Evolutionary conservation across 1,140 invertebrate genomes (phyloP).

Genomic region (Neodiprion virginianus): DNA sequence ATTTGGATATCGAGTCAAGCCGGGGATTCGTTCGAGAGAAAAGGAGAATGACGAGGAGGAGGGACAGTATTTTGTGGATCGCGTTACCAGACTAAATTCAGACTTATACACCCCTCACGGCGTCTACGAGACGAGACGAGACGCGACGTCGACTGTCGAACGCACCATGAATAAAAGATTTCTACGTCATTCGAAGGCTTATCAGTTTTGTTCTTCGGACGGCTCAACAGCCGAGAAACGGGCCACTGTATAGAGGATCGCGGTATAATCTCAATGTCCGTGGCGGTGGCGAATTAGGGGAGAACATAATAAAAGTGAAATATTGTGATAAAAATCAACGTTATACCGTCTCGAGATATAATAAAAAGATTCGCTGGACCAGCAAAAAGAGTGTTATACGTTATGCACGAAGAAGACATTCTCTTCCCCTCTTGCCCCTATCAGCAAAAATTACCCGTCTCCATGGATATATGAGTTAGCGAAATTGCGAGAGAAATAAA

Average conservation of each 20-base stretch:
- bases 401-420: too few relatives aligned
- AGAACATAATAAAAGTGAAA: slow-evolving; percentile 2
- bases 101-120: background rate
- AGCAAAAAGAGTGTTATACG: too few relatives aligned
- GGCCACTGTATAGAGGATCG: too few relatives aligned
- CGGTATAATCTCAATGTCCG: too few relatives aligned
- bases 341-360: background rate
- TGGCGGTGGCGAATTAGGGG: background rate
- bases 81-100: background rate
- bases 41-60: too few relatives aligned
- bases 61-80: background rate
- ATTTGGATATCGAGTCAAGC: too few relatives aligned
- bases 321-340: background rate
- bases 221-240: background rate
- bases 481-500: too few relatives aligned
- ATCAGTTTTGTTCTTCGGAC: background rate
- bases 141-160: background rate
- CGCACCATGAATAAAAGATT: slow-evolving; percentile 5
- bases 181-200: background rate
- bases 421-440: too few relatives aligned
- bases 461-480: too few relatives aligned
- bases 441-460: too few relatives aligned
- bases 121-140: background rate
- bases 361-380: too few relatives aligned
- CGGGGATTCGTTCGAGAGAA: too few relatives aligned